A percentile compares a stretch with the other conserved stretches of the same genome.
These are phyloP conservation scores for Picus viridis DNA, from an alignment of 2,797 vertebrate genomes.

Conservation along the genomic window DNA sequence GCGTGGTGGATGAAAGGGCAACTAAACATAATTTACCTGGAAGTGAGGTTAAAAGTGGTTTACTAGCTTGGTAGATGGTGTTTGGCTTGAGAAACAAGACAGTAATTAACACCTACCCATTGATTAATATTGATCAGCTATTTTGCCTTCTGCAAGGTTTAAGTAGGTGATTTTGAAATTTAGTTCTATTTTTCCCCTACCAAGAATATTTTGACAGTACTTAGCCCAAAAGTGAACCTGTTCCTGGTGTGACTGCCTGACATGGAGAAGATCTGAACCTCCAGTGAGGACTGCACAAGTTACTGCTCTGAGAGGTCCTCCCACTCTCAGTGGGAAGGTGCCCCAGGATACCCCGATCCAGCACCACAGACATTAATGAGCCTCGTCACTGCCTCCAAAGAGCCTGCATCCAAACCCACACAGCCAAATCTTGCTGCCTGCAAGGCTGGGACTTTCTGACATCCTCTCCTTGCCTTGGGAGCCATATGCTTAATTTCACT, in stretches of 20 bases:
- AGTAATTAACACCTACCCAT: conserved; percentile 60
- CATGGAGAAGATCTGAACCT: not conserved
- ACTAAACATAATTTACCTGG: conserved; percentile 54
- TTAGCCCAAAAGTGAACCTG: not conserved
- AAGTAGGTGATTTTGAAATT: not conserved
- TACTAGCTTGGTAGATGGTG: conserved; percentile 22
- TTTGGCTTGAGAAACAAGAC: conserved; percentile 55
- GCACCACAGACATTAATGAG: not conserved
- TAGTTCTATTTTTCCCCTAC: not conserved
- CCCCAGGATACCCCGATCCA: not conserved
- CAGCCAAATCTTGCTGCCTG: not conserved
- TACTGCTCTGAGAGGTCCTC: not conserved
- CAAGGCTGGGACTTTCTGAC: not conserved
- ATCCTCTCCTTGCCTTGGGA: not conserved
- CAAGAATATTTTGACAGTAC: not conserved
- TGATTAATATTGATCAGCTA: conserved; percentile 46
- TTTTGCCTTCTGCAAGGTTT: not conserved
- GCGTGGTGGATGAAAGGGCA: conserved; percentile 46
- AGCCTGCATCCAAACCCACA: not conserved
- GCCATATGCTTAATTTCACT: not conserved
- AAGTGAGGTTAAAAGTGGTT: conserved; percentile 53
- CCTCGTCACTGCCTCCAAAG: not conserved
- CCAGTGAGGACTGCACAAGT: not conserved
- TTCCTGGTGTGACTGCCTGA: not conserved
- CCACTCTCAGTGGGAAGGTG: not conserved